Conservation (phyloP, 2,888 invertebrate species). For the Flexamia atlantica region DNA sequence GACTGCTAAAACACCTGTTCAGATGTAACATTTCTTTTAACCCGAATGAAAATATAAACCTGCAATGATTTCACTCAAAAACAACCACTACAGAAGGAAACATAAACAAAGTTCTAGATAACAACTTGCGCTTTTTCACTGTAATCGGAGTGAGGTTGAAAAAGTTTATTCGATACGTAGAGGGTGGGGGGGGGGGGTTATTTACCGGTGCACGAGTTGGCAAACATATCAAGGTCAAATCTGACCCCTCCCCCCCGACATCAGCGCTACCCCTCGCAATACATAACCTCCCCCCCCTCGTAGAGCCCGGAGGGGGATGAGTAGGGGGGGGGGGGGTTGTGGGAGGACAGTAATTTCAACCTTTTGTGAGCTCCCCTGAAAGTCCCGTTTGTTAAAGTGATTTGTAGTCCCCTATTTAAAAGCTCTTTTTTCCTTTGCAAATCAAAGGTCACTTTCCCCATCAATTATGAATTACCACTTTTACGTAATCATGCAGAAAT, state of each 20-base stretch:
- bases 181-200: not conserved
- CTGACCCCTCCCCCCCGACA: not conserved
- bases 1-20: too few relatives aligned
- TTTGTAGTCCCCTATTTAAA: constrained; percentile 47
- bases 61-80: too few relatives aligned
- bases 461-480: too few relatives aligned
- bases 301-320: not conserved
- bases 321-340: not conserved
- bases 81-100: not conserved
- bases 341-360: constrained; percentile 45
- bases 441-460: too few relatives aligned
- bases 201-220: constrained; percentile 8
- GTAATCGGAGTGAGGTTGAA: not conserved
- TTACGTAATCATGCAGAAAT: too few relatives aligned
- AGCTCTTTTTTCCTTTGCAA: constrained; percentile 33
- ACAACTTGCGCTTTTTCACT: constrained; percentile 22
- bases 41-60: too few relatives aligned
- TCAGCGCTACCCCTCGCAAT: not conserved
- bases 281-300: not conserved
- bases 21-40: too few relatives aligned
- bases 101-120: not conserved
- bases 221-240: constrained; percentile 45
- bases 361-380: constrained; percentile 29
- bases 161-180: constrained; percentile 16
- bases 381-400: constrained; percentile 42